Evolutionary conservation across 92 coral and sea anemone species (phyloP).

Genomic region (Porites lobata): DNA sequence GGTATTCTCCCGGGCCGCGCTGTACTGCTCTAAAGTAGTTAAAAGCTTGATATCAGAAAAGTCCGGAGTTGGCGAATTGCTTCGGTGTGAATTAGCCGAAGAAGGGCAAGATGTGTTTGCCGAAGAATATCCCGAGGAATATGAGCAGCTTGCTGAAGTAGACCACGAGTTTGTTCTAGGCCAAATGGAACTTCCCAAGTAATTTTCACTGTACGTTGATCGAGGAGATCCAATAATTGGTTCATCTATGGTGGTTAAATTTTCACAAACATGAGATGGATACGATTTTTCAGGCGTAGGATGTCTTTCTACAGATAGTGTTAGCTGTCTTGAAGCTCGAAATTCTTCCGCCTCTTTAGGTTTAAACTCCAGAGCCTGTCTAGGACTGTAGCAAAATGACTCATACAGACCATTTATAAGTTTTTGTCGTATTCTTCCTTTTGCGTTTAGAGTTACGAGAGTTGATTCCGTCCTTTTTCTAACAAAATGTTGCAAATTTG

Average conservation of each 20-base stretch:
- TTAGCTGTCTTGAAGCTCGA: constrained; percentile 26
- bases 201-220: neutral
- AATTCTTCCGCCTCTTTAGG: constrained; percentile 58
- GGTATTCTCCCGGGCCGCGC: constrained; percentile 64
- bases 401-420: constrained; percentile 88
- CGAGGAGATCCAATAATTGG: neutral
- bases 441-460: constrained; percentile 62
- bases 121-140: constrained; percentile 96
- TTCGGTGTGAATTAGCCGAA: constrained; percentile 96
- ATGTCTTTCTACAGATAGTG: constrained; percentile 36
- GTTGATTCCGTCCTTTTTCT: constrained; percentile 18
- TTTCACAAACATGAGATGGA: constrained; percentile 36
- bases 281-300: constrained; percentile 34
- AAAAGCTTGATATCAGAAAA: constrained; percentile 84
- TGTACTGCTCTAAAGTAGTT: constrained; percentile 76
- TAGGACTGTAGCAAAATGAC: constrained; percentile 81
- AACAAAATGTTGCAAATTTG: constrained; percentile 28
- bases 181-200: constrained; percentile 53
- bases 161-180: constrained; percentile 84
- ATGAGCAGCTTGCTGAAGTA: constrained; percentile 79
- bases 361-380: constrained; percentile 78
- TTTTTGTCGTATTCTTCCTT: constrained; percentile 78
- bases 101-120: constrained; percentile 95
- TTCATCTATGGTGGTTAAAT: constrained; percentile 48
- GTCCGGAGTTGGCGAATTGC: constrained; percentile 97